Percentiles rank a stretch among this genome's conserved stretches.
Conservation (phyloP, 1,140 invertebrate species). For the Agrilus planipennis region DNA sequence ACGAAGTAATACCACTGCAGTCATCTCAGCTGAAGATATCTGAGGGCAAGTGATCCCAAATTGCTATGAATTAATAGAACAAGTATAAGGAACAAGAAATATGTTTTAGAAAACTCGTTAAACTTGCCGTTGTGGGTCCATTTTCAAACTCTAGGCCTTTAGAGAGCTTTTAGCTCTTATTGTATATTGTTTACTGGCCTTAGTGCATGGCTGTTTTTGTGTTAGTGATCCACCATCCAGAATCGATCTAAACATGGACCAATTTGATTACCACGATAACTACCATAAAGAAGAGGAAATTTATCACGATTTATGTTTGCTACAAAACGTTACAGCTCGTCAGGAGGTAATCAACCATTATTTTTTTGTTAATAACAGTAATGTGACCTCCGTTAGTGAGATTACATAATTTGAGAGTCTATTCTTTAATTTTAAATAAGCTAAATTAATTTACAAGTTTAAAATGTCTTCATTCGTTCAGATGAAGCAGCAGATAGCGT, state of each 20-base stretch:
- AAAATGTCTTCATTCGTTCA: too few relatives aligned
- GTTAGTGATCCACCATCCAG: conserved; percentile 7
- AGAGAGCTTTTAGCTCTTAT: too few relatives aligned
- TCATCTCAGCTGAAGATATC: too few relatives aligned
- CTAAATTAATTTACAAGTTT: not conserved
- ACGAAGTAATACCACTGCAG: too few relatives aligned
- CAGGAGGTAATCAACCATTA: conserved; percentile 28
- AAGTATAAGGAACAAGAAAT: too few relatives aligned
- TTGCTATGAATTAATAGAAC: too few relatives aligned
- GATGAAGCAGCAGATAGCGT: too few relatives aligned
- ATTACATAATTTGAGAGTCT: not conserved
- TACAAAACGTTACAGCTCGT: conserved; percentile 33
- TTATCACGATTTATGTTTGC: conserved; percentile 35
- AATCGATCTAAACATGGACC: not conserved
- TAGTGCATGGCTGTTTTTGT: conserved; percentile 9
- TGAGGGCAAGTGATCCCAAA: too few relatives aligned
- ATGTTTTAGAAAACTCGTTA: too few relatives aligned
- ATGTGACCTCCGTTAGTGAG: conserved; percentile 1
- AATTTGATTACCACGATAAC: conserved; percentile 12
- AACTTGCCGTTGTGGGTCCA: too few relatives aligned
- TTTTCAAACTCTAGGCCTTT: too few relatives aligned
- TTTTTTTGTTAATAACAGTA: conserved; percentile 1
- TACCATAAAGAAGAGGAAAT: conserved; percentile 36
- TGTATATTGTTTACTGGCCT: too few relatives aligned
- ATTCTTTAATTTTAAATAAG: not conserved